Base-by-base conservation (phyloP, 2,888 invertebrate genomes). In the Eupithecia exiguata region DNA sequence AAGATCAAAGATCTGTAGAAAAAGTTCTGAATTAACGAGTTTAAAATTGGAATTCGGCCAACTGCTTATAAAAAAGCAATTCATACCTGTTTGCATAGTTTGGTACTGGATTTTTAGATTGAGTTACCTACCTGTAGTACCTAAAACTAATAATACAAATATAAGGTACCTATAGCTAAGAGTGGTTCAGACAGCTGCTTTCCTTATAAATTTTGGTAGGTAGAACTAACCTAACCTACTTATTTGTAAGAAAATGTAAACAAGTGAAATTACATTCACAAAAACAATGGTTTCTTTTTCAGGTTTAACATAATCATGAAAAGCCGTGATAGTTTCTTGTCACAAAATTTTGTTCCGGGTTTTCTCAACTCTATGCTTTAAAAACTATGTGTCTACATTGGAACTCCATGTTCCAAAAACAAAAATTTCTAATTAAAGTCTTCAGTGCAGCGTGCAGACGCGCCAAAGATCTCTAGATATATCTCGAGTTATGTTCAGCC, bases 391-490 rank as follows among this genome's bases (percentile, higher is more conserved):
- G 40, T 14, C 12, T 14, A 0, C 40, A 14, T 40, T 40, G 12
- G 40, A 16, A 43, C 36, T n/a, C 0, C 62, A 72, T 70, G 74
- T 70, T 72, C n/a, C 49, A 38, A 1, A 36, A 36, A 35, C 36
- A 65, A 65, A 65, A 65, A 65, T 35, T 12, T 5, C 12, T n/a
- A 35, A n/a, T 78, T 74, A 77, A 76, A 76, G 71, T 76, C 74
- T 69, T 69, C 77, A 65, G 65, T 79, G 71, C 72, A 70, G 67
- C 63, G 72, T 87, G 87, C 88, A 88, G 84, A 84, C 85, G 84
- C 85, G 91, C 88, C 90, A 88, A 80, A 90, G 87, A 90, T 88
- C 82, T 83, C 82, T 73, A 78, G 81, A 81, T 79, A 66, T 66
- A 66, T 65, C 25, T 10, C 40, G n/a, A 65, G 65, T 40, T 65